Conservation (phyloP, 2,888 invertebrate genomes). For the Coleophora flavipennella region DNA sequence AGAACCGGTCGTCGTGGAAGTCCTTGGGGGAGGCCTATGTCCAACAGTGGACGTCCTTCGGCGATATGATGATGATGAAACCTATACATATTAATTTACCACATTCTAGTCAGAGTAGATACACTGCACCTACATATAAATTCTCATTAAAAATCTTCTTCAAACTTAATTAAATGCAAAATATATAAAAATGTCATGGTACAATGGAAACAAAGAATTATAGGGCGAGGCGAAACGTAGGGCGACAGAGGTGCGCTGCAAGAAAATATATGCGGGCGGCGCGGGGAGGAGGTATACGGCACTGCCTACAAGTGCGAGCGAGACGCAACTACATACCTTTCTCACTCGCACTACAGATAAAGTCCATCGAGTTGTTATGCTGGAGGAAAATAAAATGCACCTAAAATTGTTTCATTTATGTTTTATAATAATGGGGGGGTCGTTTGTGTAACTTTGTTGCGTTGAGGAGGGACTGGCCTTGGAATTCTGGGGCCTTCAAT, state of each 20-base stretch:
- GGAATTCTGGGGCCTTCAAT: not conserved
- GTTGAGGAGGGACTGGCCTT: slow-evolving; percentile 1
- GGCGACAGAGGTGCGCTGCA: slow-evolving; percentile 58
- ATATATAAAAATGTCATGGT: slow-evolving; percentile 2
- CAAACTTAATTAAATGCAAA: too few species aligned
- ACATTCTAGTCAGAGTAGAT: too few species aligned
- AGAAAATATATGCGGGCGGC: slow-evolving; percentile 48
- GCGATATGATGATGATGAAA: too few species aligned
- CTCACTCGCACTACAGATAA: slow-evolving; percentile 38
- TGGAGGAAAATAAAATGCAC: slow-evolving; percentile 59
- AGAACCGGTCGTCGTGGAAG: too few species aligned
- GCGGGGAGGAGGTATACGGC: slow-evolving; percentile 27
- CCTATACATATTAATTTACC: too few species aligned
- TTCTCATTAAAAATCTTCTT: too few species aligned
- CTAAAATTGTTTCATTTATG: slow-evolving; percentile 45
- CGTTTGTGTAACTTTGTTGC: slow-evolving; percentile 16
- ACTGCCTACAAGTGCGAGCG: slow-evolving; percentile 14
- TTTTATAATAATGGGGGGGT: slow-evolving; percentile 16
- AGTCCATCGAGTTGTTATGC: slow-evolving; percentile 27
- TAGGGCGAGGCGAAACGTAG: slow-evolving; percentile 36
- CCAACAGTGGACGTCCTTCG: too few species aligned
- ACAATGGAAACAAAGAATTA: slow-evolving; percentile 46
- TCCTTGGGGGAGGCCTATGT: too few species aligned
- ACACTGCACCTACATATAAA: too few species aligned
- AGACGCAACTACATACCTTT: slow-evolving; percentile 22